A percentile compares a stretch with the other conserved stretches of the same genome.
These are phyloP conservation scores for Procavia capensis DNA, from an alignment of 2,113 vertebrate genomes.

Conservation along the genomic window DNA sequence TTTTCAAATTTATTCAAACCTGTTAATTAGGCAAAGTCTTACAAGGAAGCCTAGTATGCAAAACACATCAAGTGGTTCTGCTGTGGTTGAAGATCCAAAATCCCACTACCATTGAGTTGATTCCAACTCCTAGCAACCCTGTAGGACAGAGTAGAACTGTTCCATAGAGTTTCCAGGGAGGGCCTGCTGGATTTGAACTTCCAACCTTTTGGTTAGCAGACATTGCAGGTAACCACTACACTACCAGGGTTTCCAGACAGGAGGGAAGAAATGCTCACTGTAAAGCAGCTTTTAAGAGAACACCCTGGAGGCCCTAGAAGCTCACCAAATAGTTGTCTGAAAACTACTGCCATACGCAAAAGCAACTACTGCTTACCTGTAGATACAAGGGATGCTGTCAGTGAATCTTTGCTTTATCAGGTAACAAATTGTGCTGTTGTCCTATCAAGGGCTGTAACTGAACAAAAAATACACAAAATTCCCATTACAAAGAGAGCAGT, in stretches of 20 bases:
- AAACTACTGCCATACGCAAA: neutral
- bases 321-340: neutral
- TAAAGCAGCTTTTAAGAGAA: neutral
- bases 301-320: neutral
- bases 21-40: neutral
- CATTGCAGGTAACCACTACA: too few relatives aligned
- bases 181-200: too few relatives aligned
- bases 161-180: too few relatives aligned
- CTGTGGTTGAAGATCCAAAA: neutral
- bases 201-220: too few relatives aligned
- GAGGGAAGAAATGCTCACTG: neutral
- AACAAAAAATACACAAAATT: neutral
- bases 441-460: neutral
- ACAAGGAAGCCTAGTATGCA: neutral
- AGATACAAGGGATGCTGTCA: neutral
- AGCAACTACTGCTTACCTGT: neutral
- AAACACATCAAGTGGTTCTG: conserved; percentile 7
- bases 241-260: too few relatives aligned
- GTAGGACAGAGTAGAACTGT: too few relatives aligned
- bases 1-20: neutral
- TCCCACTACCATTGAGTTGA: too few relatives aligned
- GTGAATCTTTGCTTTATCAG: neutral
- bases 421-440: neutral
- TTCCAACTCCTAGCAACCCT: too few relatives aligned
- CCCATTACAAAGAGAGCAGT: neutral